Base-by-base conservation (phyloP, 2,888 invertebrate species). In the Folsomia manolachei region DNA sequence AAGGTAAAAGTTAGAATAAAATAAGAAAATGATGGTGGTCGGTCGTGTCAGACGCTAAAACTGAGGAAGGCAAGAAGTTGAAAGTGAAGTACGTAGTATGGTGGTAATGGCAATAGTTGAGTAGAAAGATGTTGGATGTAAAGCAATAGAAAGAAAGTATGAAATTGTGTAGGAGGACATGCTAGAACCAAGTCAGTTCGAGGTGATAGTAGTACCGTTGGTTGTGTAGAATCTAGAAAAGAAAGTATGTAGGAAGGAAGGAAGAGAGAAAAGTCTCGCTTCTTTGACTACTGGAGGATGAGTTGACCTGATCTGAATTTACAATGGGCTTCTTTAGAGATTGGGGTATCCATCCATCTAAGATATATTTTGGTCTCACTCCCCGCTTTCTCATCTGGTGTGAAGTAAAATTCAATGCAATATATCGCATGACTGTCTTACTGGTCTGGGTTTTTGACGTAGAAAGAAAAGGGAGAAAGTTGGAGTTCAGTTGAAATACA, bases 291-390 rank as follows among this genome's bases (percentile, higher is more conserved):
- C 21, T 67, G 68, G 68, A 64, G 67, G 71, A 71, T 68, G 73
- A 70, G 65, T 72, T 79, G 76, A 77, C 79, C 77, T 79, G 79
- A 79, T 79, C 79, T 76, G 79, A 79, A 79, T 79, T 79, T 77
- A 76, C 77, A 79, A 79, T 79, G 11, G 27, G 67, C 19, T 56
- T 56, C 11, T 51, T 14, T 7, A 56, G 56, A 56, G 21, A 56
- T 39, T 39, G 39, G 39, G 39, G 14, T 39, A 39, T 14, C 39
- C 39, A n/a, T n/a, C n/a, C n/a, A n/a, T n/a, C n/a, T n/a, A n/a
- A 39, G 39, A 39, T 39, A 14, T 39, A 39, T 39, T 39, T 39
- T 39, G 39, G 39, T 39, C 39, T 39, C n/a, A n/a, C n/a, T n/a
- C 4, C 39, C 39, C 39, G 4, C 39, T 4, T 39, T 14, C 39